Conservation (phyloP, 2,113 vertebrate genomes). For the Dicentrarchus labrax region DNA sequence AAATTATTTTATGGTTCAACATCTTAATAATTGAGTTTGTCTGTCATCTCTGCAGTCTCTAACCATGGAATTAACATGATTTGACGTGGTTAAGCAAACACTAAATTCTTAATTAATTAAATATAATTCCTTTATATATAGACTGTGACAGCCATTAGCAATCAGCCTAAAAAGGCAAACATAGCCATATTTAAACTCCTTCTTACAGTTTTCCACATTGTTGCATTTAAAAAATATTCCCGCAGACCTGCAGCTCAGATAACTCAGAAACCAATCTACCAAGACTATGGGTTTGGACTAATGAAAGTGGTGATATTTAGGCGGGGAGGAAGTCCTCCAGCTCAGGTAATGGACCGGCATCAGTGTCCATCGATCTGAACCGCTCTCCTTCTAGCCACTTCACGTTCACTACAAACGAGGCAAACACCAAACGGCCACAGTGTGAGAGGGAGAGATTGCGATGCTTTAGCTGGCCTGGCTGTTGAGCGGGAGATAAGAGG, state of each 20-base stretch:
- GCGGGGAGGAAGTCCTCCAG: slow-evolving; percentile 47
- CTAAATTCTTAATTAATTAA: no score
- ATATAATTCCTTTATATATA: neutral
- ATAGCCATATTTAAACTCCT: neutral
- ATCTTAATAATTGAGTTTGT: neutral
- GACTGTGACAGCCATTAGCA: neutral
- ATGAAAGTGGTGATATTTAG: slow-evolving; percentile 49
- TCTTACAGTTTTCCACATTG: neutral
- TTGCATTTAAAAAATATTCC: slow-evolving; percentile 4
- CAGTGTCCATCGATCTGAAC: slow-evolving; percentile 67
- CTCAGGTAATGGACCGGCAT: slow-evolving; percentile 63
- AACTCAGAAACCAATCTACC: slow-evolving; percentile 34
- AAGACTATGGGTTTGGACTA: slow-evolving; percentile 30
- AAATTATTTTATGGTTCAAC: neutral
- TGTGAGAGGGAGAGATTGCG: slow-evolving; percentile 69
- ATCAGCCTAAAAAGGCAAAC: neutral
- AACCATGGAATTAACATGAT: neutral
- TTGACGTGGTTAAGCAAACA: neutral
- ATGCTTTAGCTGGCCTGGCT: slow-evolving; percentile 64
- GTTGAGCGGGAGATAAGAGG: slow-evolving; percentile 73
- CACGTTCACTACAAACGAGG: slow-evolving; percentile 36
- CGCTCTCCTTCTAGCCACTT: slow-evolving; percentile 45
- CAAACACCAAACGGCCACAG: slow-evolving; percentile 57
- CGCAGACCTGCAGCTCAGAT: slow-evolving; percentile 12
- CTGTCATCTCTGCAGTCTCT: neutral